Conservation (phyloP, 2,113 vertebrate species). For the Daboia siamensis region DNA sequence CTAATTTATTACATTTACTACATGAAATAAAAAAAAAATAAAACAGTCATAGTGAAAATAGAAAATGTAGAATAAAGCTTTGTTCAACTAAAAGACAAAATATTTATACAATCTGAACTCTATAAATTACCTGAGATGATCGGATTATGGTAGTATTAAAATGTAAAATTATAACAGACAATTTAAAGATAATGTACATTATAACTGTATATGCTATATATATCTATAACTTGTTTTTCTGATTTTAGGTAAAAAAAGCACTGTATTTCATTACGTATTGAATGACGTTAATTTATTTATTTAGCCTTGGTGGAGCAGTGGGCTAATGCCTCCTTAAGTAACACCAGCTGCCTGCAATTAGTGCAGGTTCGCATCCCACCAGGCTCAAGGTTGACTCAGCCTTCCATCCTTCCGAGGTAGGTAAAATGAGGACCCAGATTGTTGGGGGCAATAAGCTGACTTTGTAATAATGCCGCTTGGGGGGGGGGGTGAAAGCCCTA, state of each 20-base stretch:
- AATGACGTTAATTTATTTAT: neutral
- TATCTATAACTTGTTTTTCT: neutral
- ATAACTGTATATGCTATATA: neutral
- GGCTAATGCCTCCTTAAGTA: too few relatives aligned
- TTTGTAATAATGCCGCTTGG: too few relatives aligned
- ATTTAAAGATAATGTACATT: neutral
- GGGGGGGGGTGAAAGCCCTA: too few relatives aligned
- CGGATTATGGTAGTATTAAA: neutral
- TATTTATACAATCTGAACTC: neutral
- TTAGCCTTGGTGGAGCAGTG: too few relatives aligned
- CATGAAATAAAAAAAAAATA: neutral
- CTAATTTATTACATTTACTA: slow-evolving; percentile 21
- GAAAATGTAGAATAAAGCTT: neutral
- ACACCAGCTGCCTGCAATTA: too few relatives aligned
- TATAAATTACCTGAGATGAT: neutral
- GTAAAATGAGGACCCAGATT: too few relatives aligned
- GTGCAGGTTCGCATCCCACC: too few relatives aligned
- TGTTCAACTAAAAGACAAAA: neutral
- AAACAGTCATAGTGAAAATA: neutral
- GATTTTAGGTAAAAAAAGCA: neutral
- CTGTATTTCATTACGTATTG: neutral
- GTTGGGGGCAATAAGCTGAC: too few relatives aligned
- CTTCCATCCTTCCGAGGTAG: too few relatives aligned
- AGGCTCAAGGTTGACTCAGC: too few relatives aligned
- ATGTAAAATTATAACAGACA: neutral